phyloP scores from a whole-genome alignment of 2,888 invertebrate species.

The Rotaria sp. region DNA sequence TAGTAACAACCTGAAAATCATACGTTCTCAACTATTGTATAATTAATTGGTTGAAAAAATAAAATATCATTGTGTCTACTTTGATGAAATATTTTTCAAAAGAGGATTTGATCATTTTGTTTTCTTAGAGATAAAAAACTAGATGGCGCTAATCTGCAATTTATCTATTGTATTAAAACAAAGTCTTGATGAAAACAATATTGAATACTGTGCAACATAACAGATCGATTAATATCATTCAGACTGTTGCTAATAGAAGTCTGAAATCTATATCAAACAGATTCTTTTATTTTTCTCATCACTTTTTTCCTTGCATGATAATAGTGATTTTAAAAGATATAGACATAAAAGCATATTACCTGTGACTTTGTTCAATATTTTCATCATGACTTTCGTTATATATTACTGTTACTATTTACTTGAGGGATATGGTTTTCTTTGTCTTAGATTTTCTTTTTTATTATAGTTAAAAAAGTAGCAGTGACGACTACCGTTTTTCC shows the following conservation, averaged over 20 bases:
- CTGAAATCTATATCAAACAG: too few relatives aligned
- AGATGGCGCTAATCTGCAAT: background rate
- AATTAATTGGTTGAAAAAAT: background rate
- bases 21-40: background rate
- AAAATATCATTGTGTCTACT: background rate
- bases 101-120: background rate
- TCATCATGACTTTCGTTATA: background rate
- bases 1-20: background rate
- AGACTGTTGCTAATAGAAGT: background rate
- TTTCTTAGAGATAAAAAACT: background rate
- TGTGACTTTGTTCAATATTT: too few relatives aligned
- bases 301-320: too few relatives aligned
- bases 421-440: background rate
- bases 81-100: background rate
- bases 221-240: too few relatives aligned
- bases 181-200: too few relatives aligned
- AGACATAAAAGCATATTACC: too few relatives aligned
- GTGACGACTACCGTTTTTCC: background rate
- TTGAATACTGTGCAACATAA: too few relatives aligned
- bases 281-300: too few relatives aligned
- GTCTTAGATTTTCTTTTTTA: background rate
- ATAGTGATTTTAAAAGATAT: too few relatives aligned
- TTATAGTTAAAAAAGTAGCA: background rate
- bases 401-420: background rate
- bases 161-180: background rate